These are phyloP conservation scores for Diorhabda sublineata DNA, from an alignment of 1,140 invertebrate species.

Conservation along the genomic window DNA sequence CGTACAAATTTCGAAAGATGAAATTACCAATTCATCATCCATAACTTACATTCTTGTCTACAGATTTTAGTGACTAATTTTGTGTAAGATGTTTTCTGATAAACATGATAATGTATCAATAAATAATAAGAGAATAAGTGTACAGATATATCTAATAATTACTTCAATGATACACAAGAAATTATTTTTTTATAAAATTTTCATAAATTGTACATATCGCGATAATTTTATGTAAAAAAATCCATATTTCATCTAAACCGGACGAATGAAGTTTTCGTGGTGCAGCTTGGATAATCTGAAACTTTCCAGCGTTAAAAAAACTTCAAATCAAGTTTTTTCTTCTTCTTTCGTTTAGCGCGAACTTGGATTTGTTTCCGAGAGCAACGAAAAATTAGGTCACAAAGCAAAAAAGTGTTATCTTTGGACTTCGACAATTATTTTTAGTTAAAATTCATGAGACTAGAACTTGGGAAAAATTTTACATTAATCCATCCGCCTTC, in stretches of 20 bases:
- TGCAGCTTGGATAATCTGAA: neutral
- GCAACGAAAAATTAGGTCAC: neutral
- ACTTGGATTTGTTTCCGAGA: neutral
- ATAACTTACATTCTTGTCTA: too few relatives aligned
- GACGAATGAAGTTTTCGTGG: constrained; percentile 1
- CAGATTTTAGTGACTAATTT: too few relatives aligned
- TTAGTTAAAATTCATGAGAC: constrained; percentile 1
- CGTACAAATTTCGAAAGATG: too few relatives aligned
- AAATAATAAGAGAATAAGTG: too few relatives aligned
- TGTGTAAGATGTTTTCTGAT: too few relatives aligned
- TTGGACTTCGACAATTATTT: neutral
- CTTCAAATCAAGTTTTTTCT: neutral
- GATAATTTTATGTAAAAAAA: neutral
- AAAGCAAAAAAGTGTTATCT: neutral
- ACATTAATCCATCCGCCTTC: too few relatives aligned
- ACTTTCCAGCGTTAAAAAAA: neutral
- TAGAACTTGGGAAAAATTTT: neutral
- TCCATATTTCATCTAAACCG: neutral
- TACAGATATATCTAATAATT: too few relatives aligned
- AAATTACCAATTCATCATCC: too few relatives aligned
- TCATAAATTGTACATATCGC: too few relatives aligned
- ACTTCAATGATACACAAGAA: too few relatives aligned
- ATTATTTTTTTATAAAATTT: too few relatives aligned
- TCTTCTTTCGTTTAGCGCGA: neutral
- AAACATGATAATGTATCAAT: too few relatives aligned